phyloP scores from a whole-genome alignment of 2,888 invertebrate species.

The Seira musarum region DNA sequence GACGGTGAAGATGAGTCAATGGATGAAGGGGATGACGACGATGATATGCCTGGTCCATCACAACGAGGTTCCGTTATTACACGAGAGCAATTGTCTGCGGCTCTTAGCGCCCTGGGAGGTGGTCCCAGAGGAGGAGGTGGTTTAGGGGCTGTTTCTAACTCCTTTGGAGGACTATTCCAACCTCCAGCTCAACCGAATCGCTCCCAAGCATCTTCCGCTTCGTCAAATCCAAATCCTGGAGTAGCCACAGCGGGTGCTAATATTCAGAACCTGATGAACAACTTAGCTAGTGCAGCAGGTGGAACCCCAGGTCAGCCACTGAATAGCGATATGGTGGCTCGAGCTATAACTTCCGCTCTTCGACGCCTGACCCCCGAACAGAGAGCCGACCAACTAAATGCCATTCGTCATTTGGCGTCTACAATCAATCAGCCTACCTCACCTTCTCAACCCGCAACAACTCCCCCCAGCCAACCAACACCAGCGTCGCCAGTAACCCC shows the following conservation, averaged over 20 bases:
- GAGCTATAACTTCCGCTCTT: constrained; percentile 64
- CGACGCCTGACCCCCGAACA: constrained; percentile 63
- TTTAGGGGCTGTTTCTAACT: constrained; percentile 63
- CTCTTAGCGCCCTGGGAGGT: constrained; percentile 73
- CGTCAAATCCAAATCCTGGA: constrained; percentile 28
- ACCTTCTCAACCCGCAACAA: neutral
- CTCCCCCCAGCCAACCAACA: neutral
- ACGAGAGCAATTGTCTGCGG: constrained; percentile 82
- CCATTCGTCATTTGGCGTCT: constrained; percentile 58
- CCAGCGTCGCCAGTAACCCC: neutral
- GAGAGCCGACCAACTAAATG: constrained; percentile 58
- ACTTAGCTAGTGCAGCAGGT: constrained; percentile 33
- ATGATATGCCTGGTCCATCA: constrained; percentile 72
- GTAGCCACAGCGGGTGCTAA: constrained; percentile 57
- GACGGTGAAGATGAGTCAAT: constrained; percentile 71
- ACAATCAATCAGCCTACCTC: constrained; percentile 39
- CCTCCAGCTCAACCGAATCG: neutral
- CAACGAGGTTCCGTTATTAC: constrained; percentile 75
- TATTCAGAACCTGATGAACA: constrained; percentile 41
- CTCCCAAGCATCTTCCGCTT: neutral
- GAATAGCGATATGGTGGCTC: constrained; percentile 62
- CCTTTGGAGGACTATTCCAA: constrained; percentile 46
- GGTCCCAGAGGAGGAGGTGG: constrained; percentile 1
- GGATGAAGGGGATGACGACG: constrained; percentile 69
- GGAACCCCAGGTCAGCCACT: constrained; percentile 50